Base-by-base conservation (phyloP, 1,140 invertebrate species). In the Trichonephila inaurata region DNA sequence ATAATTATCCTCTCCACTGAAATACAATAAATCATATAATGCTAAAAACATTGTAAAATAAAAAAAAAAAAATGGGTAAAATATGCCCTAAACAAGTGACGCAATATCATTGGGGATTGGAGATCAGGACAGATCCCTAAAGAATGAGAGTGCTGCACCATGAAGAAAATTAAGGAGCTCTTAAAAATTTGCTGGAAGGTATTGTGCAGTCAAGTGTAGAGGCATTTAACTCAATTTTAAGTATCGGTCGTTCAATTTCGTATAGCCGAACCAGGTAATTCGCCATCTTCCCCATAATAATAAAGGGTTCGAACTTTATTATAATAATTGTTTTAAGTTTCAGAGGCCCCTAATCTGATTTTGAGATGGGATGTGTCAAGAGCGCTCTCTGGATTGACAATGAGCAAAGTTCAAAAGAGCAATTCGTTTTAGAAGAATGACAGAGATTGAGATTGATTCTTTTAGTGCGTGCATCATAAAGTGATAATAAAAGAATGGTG, bases 301-400 rank as follows among this genome's bases (percentile, higher is more conserved):
- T 77, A 28, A 28, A 77, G 33, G 72, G 28, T 33, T 40, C 72
- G 7, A 4, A 33, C 72, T 77, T 77, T 77, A 77, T 77, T 77
- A 77, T 77, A 77, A 40, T 77, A 77, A 77, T 77, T 77, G 72
- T 28, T 77, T 77, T 77, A 77, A 40, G 28, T 10, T 18, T 33
- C 72, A 18, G n/a, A n/a, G 33, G 72, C 18, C 72, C 16, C 14
- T 77, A 77, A 77, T 77, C 72, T 19, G 33, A 77, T 77, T 77
- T 51, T 40, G 14, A 16, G 14, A 28, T 33, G 33, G 16, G 72
- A 18, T 33, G 33, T 33, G 18, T 2, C 28, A 33, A 28, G 66
- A 24, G 28, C 28, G 18, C 12, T 33, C 33, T 77, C 28, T 7
- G 12, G 72, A 77, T 40, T 40, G 72, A 77, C 72, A 77, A 40